A percentile compares a stretch with the other conserved stretches of the same genome.
Evolutionary conservation across 2,113 vertebrate genomes (phyloP).

Genomic region (Hystrix cristata): DNA sequence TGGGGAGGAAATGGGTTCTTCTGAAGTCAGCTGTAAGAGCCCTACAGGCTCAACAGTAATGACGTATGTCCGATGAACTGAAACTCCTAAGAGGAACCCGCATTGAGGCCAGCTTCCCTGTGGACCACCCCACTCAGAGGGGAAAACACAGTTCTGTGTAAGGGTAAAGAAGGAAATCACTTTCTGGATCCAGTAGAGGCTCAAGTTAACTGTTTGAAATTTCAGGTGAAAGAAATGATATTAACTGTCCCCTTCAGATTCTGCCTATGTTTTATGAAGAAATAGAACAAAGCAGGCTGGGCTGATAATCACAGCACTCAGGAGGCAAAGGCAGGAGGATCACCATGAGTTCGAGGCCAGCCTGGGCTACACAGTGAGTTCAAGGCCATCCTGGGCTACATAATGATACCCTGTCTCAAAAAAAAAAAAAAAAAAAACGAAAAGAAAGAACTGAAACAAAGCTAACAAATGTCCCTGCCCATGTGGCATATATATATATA

Average conservation of each 20-base stretch:
- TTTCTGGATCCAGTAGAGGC: neutral
- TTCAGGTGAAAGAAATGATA: neutral
- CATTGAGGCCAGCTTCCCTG: neutral
- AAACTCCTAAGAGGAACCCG: neutral
- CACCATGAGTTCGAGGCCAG: neutral
- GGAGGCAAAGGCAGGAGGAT: neutral
- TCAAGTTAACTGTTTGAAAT: neutral
- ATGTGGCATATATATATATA: too few relatives aligned
- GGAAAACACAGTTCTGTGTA: neutral
- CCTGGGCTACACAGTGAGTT: neutral
- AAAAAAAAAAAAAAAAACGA: neutral
- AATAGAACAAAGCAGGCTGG: neutral
- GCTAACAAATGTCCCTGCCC: neutral
- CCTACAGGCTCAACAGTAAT: neutral
- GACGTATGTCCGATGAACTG: neutral
- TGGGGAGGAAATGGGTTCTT: neutral
- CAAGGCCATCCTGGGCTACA: neutral
- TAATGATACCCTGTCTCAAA: neutral
- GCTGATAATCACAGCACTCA: neutral
- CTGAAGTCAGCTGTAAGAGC: neutral
- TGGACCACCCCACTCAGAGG: neutral
- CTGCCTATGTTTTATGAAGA: slow-evolving; percentile 26
- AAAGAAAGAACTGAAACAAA: neutral
- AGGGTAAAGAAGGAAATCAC: neutral
- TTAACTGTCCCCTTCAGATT: slow-evolving; percentile 41